Evolutionary conservation across 92 coral and sea anemone species (phyloP).

Genomic region (Scolanthus callimorphus): DNA sequence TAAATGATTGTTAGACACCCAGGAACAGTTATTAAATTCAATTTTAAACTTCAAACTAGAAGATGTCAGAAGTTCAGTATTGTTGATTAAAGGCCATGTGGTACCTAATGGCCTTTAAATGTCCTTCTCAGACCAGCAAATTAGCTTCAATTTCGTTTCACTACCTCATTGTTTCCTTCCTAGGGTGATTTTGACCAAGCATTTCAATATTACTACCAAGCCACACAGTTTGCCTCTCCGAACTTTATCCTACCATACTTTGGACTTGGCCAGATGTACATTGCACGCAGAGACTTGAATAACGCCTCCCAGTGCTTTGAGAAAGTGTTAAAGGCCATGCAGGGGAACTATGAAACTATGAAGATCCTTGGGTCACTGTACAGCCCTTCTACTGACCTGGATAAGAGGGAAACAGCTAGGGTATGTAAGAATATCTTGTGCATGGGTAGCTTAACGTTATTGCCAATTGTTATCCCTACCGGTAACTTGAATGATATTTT

Average conservation of each 20-base stretch:
- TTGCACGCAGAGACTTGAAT: conserved; percentile 90
- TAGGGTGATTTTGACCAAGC: conserved; percentile 97
- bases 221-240: conserved; percentile 97
- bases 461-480: too few species aligned
- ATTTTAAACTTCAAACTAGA: too few species aligned
- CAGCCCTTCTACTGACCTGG: conserved; percentile 92
- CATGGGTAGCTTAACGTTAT: too few species aligned
- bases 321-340: conserved; percentile 94
- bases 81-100: too few species aligned
- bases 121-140: too few species aligned
- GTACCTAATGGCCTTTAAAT: too few species aligned
- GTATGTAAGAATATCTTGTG: too few species aligned
- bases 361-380: conserved; percentile 96
- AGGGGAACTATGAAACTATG: conserved; percentile 96
- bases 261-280: conserved; percentile 99
- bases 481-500: too few species aligned
- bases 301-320: conserved; percentile 98
- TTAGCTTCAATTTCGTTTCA: too few species aligned
- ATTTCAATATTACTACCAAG: conserved; percentile 95
- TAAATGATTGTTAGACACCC: too few species aligned
- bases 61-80: too few species aligned
- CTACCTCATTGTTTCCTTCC: conserved; percentile 4
- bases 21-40: too few species aligned
- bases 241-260: conserved; percentile 91
- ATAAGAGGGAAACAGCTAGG: conserved; percentile 88